Evolutionary conservation across 2,113 vertebrate species (phyloP).

Genomic region (Campylorhamphus procurvoides): DNA sequence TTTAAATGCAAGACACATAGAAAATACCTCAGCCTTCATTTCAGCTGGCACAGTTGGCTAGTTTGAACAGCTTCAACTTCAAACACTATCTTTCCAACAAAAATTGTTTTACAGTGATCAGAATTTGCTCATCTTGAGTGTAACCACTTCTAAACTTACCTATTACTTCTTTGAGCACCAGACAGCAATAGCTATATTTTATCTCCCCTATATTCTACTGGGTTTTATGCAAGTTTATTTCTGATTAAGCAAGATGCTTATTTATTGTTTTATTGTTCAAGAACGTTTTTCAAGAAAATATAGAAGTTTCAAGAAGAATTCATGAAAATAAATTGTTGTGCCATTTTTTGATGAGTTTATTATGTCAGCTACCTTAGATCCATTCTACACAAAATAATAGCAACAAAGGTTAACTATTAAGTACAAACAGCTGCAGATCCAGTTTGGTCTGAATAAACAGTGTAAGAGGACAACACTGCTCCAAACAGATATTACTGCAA

Average conservation of each 20-base stretch:
- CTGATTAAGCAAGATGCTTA: neutral
- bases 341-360: neutral
- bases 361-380: neutral
- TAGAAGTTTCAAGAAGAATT: neutral
- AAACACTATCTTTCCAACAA: neutral
- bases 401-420: neutral
- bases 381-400: neutral
- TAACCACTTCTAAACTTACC: neutral
- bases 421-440: neutral
- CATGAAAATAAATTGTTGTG: neutral
- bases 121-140: neutral
- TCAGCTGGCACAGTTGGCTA: neutral
- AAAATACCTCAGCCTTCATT: constrained; percentile 19
- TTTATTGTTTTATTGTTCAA: neutral
- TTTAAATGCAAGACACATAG: constrained; percentile 41
- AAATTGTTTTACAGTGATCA: constrained; percentile 24
- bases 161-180: neutral
- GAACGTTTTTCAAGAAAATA: neutral
- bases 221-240: neutral
- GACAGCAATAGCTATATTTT: neutral
- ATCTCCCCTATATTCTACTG: neutral
- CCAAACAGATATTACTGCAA: neutral
- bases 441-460: neutral
- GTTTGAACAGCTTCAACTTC: neutral
- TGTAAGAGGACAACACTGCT: neutral